These are phyloP conservation scores for Pollenia griseotomentosa DNA, from an alignment of 2,888 invertebrate genomes.

Conservation along the genomic window DNA sequence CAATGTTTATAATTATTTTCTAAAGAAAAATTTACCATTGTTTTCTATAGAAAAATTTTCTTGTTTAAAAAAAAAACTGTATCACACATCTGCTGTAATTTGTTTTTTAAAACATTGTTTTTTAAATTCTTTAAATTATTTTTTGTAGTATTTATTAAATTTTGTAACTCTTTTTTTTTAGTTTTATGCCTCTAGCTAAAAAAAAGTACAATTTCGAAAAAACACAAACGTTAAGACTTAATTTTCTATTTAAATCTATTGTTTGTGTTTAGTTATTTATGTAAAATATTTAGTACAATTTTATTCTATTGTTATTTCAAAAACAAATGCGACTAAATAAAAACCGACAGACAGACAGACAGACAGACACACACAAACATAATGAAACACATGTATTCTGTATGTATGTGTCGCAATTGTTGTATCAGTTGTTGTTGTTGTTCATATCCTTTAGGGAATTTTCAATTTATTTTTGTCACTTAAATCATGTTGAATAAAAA, in stretches of 20 bases:
- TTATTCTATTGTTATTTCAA: constrained; percentile 65
- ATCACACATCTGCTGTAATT: too few species aligned
- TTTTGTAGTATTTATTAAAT: too few species aligned
- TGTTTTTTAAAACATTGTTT: too few species aligned
- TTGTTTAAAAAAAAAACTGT: too few species aligned
- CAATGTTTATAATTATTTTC: too few species aligned
- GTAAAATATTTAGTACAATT: constrained; percentile 72
- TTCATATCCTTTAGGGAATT: constrained; percentile 70
- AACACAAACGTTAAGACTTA: constrained; percentile 70
- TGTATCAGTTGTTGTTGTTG: constrained; percentile 37
- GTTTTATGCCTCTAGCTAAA: not conserved
- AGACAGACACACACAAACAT: not conserved
- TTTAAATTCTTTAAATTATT: too few species aligned
- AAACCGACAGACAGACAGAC: not conserved
- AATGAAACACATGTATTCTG: constrained; percentile 23
- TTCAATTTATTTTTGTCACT: constrained; percentile 74
- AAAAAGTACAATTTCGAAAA: constrained; percentile 15
- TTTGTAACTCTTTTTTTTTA: constrained; percentile 18
- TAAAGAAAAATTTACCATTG: too few species aligned
- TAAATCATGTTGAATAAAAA: constrained; percentile 69
- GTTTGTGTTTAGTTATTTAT: constrained; percentile 72
- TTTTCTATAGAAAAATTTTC: too few species aligned
- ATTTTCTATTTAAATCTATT: constrained; percentile 72
- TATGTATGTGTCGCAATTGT: constrained; percentile 63
- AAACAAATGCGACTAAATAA: constrained; percentile 28